These are phyloP conservation scores for Drosophila varians DNA, from an alignment of 1,140 invertebrate species.

Conservation along the genomic window DNA sequence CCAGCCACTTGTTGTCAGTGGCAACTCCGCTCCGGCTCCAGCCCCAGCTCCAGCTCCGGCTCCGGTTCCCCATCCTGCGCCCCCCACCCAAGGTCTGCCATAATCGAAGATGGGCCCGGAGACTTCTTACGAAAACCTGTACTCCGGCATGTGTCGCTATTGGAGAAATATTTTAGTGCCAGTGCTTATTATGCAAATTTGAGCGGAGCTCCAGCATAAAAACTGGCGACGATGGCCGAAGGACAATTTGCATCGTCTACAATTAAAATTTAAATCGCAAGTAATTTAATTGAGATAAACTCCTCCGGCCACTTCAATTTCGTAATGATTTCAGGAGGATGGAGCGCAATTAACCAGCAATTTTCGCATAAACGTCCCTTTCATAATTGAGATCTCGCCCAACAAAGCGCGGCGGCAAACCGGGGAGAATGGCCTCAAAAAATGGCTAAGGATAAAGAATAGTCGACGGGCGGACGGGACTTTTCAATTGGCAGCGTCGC, in stretches of 20 bases:
- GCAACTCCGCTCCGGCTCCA: conserved; percentile 48
- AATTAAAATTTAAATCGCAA: conserved; percentile 82
- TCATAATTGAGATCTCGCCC: conserved; percentile 55
- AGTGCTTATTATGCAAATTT: conserved; percentile 78
- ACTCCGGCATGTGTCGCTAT: conserved; percentile 59
- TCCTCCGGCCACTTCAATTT: conserved; percentile 50
- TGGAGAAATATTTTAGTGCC: conserved; percentile 43
- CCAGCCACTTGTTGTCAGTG: conserved; percentile 79
- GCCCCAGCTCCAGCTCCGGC: no score
- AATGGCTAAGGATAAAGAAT: conserved; percentile 22
- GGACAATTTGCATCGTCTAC: conserved; percentile 63
- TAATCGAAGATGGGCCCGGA: conserved; percentile 63
- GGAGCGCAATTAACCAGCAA: conserved; percentile 76
- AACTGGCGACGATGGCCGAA: conserved; percentile 60
- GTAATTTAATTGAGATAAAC: conserved; percentile 80
- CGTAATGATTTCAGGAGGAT: conserved; percentile 19
- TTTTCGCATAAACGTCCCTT: conserved; percentile 78
- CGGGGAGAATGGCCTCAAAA: conserved; percentile 49
- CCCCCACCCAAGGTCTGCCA: no score
- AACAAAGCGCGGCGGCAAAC: conserved; percentile 47
- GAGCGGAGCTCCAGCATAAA: conserved; percentile 39
- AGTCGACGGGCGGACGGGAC: conserved; percentile 42
- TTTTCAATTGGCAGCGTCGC: conserved; percentile 74
- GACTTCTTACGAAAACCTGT: conserved; percentile 55
- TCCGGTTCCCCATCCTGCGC: no score